These are phyloP conservation scores for Pelochelys cantorii DNA, from an alignment of 2,797 vertebrate genomes.

Conservation along the genomic window DNA sequence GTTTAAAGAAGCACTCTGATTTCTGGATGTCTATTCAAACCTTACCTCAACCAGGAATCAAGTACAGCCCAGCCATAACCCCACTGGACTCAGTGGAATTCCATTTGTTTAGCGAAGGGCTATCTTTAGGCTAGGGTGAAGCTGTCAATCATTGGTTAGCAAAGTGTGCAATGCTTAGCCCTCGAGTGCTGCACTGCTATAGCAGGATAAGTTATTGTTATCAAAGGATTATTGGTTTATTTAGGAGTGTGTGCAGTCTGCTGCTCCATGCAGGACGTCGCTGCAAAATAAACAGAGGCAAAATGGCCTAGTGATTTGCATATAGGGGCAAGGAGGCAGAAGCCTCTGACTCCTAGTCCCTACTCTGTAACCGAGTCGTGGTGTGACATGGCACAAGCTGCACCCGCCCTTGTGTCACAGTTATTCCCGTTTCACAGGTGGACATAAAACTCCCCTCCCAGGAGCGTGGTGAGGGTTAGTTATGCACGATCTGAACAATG, in stretches of 20 bases:
- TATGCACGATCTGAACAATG: neutral
- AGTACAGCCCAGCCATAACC: neutral
- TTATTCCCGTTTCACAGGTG: neutral
- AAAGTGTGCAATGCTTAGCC: neutral
- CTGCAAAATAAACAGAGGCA: neutral
- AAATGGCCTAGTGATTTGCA: neutral
- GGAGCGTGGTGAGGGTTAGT: neutral
- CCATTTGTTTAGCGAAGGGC: neutral
- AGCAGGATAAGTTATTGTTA: neutral
- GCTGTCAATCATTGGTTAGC: neutral
- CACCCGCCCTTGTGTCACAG: neutral
- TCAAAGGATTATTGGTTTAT: neutral
- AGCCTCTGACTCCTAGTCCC: neutral
- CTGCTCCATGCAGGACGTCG: constrained; percentile 23
- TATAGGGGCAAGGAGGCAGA: neutral
- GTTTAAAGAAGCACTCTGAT: neutral
- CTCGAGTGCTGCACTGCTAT: neutral
- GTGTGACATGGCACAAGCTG: neutral
- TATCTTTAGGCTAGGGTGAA: neutral
- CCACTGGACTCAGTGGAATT: neutral
- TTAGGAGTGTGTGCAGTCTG: neutral
- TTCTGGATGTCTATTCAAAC: neutral
- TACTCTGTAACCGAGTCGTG: neutral
- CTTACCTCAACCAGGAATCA: neutral
- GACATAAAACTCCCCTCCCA: neutral